Evolutionary conservation across 2,888 invertebrate species (phyloP), one percentile per base, ranked within the genome.

Genomic region (Drosophila kanekoi): DNA sequence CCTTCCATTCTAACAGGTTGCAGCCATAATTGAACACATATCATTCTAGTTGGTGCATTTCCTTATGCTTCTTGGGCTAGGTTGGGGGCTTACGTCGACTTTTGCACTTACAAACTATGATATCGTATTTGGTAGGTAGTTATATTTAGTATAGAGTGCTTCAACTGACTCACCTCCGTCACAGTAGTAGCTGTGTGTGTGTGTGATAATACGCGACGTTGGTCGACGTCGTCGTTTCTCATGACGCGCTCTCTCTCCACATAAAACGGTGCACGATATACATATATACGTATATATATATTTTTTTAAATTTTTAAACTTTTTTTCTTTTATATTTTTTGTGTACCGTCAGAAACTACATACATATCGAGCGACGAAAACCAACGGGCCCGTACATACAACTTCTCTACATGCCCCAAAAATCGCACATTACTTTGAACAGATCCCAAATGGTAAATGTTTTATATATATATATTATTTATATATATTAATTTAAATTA

Each of bases 141-240:
- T 71, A 69, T 80, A 80, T 83, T 75, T 87, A 83, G 83, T 73
- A 87, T 83, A 83, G 83, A 83, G 83, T 87, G 87, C 83, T 78
- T 83, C 83, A 83, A 83, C 83, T 79, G 85, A 83, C 83, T 83
- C 83, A 83, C 83, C 83, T 83, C 87, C 83, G 77, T 77, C 78
- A 77, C 87, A 77, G 84, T 79, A 77, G 84, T 79, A 79, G 85
- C 82, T 84, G 86, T 79, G 72, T 82, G 76, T 79, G 70, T 77
- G 66, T 74, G 63, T 78, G 51, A 56, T 69, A 69, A 73, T 56
- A 63, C 61, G 70, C 60, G 57, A 69, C 73, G 70, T 61, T 60
- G 67, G 63, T 61, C 59, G 64, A 56, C 53, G 59, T 53, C 49
- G 65, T 64, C 54, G 58, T 41, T 56, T 60, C 57, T 43, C 41